Conservation (phyloP, 2,888 invertebrate genomes). For the Apotomis capreana region DNA sequence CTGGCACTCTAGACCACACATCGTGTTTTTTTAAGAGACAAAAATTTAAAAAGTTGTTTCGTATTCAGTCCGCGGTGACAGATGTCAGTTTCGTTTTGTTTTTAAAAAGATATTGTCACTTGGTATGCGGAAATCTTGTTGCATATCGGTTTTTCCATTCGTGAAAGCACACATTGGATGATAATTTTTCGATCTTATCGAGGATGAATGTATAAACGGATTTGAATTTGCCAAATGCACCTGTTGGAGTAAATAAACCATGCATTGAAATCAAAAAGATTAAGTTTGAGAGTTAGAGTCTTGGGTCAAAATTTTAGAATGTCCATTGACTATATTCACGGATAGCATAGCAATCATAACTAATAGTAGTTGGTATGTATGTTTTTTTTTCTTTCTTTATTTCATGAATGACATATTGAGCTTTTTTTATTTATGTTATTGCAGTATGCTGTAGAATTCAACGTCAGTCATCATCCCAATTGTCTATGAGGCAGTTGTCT, state of each 20-base stretch:
- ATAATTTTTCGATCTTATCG: slow-evolving; percentile 38
- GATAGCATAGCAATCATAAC: no score
- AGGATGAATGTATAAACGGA: slow-evolving; percentile 29
- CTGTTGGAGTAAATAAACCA: not conserved
- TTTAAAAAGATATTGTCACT: slow-evolving; percentile 44
- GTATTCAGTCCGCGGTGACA: slow-evolving; percentile 52
- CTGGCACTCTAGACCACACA: slow-evolving; percentile 49
- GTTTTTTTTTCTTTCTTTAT: no score
- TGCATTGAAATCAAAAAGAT: no score
- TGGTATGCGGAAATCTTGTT: slow-evolving; percentile 48
- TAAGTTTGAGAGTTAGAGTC: no score
- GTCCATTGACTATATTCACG: no score
- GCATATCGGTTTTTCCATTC: slow-evolving; percentile 29
- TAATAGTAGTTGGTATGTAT: no score
- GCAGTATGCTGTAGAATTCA: no score
- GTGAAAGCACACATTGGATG: slow-evolving; percentile 36
- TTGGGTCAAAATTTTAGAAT: no score
- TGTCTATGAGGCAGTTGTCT: no score
- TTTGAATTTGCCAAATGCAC: slow-evolving; percentile 2
- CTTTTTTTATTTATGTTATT: no score
- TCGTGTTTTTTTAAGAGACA: slow-evolving; percentile 43
- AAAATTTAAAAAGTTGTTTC: slow-evolving; percentile 47
- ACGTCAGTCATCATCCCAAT: no score
- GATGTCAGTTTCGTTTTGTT: slow-evolving; percentile 53
- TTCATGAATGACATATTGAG: no score